phyloP scores from a whole-genome alignment of 2,888 invertebrate genomes.

The Nephrotoma guestfalica region DNA sequence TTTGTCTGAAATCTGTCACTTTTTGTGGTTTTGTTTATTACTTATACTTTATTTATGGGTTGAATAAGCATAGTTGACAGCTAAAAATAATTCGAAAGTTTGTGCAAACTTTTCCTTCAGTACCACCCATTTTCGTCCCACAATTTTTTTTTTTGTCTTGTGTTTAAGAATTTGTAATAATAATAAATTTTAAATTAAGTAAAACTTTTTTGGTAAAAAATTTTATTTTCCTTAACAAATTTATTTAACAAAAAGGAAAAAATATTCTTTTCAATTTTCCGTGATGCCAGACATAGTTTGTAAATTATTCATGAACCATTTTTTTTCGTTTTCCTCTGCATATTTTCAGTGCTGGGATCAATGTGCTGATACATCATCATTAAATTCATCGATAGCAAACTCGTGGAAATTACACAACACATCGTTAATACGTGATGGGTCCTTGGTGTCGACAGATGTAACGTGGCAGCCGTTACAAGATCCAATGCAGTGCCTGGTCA shows the following conservation, averaged over 20 bases:
- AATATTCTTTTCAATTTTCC: not conserved
- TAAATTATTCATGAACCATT: not conserved
- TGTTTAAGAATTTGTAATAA: not conserved
- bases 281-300: not conserved
- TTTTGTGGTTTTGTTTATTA: not conserved
- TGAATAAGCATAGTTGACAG: not conserved
- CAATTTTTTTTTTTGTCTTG: too few relatives aligned
- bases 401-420: slow-evolving; percentile 26
- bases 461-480: slow-evolving; percentile 26
- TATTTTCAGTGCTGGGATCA: slow-evolving; percentile 27
- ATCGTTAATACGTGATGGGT: slow-evolving; percentile 29
- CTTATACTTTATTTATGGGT: not conserved
- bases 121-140: not conserved
- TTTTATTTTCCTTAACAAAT: not conserved
- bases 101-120: not conserved
- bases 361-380: slow-evolving; percentile 20
- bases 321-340: not conserved
- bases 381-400: slow-evolving; percentile 23
- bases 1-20: not conserved
- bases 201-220: not conserved
- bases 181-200: not conserved
- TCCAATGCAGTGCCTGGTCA: slow-evolving; percentile 50
- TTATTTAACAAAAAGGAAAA: too few relatives aligned
- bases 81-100: not conserved
- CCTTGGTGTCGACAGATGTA: slow-evolving; percentile 29